A percentile compares a stretch with the other conserved stretches of the same genome.
Evolutionary conservation across 2,113 vertebrate species (phyloP).

Genomic region (Hassar affinis): DNA sequence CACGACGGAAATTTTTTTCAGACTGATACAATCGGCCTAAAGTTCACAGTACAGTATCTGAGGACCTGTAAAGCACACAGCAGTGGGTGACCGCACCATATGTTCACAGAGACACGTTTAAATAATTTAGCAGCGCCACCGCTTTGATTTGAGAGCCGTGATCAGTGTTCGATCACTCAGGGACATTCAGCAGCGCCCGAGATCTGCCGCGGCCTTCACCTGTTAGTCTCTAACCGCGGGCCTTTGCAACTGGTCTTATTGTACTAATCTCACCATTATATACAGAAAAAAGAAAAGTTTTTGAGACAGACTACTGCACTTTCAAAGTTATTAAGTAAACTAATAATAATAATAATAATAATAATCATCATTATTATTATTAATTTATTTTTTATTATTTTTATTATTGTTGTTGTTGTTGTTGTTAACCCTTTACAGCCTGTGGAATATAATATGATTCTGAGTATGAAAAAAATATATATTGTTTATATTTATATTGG

Average conservation of each 20-base stretch:
- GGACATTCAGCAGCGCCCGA: background rate
- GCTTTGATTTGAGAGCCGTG: slow-evolving; percentile 48
- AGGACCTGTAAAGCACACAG: slow-evolving; percentile 20
- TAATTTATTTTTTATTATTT: background rate
- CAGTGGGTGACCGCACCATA: slow-evolving; percentile 25
- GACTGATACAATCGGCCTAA: background rate
- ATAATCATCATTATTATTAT: background rate
- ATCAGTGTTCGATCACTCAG: slow-evolving; percentile 49
- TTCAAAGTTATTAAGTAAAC: no score
- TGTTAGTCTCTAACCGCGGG: background rate
- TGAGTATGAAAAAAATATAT: background rate
- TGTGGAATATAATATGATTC: background rate
- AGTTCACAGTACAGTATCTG: slow-evolving; percentile 10
- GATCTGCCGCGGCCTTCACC: slow-evolving; percentile 6
- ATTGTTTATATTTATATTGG: background rate
- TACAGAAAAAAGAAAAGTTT: background rate
- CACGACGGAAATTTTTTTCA: background rate
- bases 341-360: no score
- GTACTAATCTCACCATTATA: background rate
- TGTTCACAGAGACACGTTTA: slow-evolving; percentile 39
- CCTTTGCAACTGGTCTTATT: background rate
- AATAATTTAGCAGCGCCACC: slow-evolving; percentile 48
- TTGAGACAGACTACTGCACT: background rate
- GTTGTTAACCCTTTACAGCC: background rate
- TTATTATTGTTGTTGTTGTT: background rate